A percentile compares a stretch with the other conserved stretches of the same genome.
These are phyloP conservation scores for Xanthorhoe spadicearia DNA, from an alignment of 2,888 invertebrate genomes.

Conservation along the genomic window DNA sequence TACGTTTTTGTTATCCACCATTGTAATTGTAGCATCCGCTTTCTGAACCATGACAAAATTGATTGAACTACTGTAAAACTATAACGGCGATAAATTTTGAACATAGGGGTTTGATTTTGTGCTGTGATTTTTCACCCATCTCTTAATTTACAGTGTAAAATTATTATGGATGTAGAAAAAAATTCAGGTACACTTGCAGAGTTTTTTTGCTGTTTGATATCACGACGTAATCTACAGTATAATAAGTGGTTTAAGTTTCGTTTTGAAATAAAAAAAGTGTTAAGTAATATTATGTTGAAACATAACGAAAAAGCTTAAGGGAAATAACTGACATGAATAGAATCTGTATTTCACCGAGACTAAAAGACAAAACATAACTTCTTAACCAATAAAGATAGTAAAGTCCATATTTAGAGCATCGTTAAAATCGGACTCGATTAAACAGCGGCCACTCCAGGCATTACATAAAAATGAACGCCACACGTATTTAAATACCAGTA, in stretches of 20 bases:
- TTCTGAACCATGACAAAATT: constrained; percentile 41
- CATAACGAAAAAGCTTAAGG: not conserved
- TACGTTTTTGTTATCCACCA: constrained; percentile 71
- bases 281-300: too few species aligned
- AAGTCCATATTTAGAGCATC: constrained; percentile 42
- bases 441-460: constrained; percentile 53
- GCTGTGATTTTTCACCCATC: constrained; percentile 1
- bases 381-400: constrained; percentile 30
- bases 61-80: constrained; percentile 43
- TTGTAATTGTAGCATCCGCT: constrained; percentile 71
- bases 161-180: not conserved
- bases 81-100: constrained; percentile 39
- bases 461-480: constrained; percentile 52
- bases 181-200: not conserved
- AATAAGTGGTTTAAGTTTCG: not conserved
- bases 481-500: constrained; percentile 63
- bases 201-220: not conserved
- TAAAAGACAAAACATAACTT: not conserved
- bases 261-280: not conserved
- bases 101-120: constrained; percentile 8
- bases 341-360: not conserved
- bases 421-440: constrained; percentile 54
- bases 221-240: not conserved
- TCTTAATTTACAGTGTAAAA: not conserved
- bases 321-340: not conserved